Evolutionary conservation across 2,888 invertebrate species (phyloP), one percentile per base, ranked within the genome.

Genomic region (Volucella zonaria): DNA sequence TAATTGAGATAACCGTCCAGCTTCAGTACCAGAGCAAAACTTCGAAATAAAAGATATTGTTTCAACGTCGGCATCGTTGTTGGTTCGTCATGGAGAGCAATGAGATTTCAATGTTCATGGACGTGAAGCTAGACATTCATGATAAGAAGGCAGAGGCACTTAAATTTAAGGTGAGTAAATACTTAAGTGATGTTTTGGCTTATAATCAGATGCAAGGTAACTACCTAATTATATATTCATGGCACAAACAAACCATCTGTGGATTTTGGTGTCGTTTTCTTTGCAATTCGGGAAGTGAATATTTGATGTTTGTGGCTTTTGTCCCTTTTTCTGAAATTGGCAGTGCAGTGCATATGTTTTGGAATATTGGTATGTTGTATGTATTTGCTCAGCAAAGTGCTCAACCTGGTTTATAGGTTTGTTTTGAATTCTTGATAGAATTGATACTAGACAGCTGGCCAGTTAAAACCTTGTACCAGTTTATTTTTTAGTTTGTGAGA

Each of bases 121-220:
- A 92, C 87, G 91, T 90, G 31, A 92, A 92, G 87, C 83, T 92
- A 82, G 92, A 92, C 87, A 90, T 92, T 73, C 89, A 90, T 76
- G 91, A 91, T 82, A 91, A 90, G 87, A 90, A 90, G 67, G 87
- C 90, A 54, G 90, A 91, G 86, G 89, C 90, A 10, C 81, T 90
- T 56, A 89, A 89, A 70, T 90, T 91, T 70, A 90, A 90, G 86
- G 89, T 89, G 82, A 83, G 79, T 80, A 81, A 58, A 66, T 74
- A 70, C n/a, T 54, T 10, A 43, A 1, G 0, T 12, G 8, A 14
- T 43, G 38, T 23, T 4, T 31, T 54, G 49, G 67, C n/a, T 15
- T 3, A 52, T 51, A 14, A 45, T 52, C 15, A 31, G 6, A 56
- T 62, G 67, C 54, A 45, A 9, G n/a, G 23, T 2, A 43, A 58